Base-by-base conservation (phyloP, 2,797 vertebrate genomes). In the Setipinna tenuifilis region DNA sequence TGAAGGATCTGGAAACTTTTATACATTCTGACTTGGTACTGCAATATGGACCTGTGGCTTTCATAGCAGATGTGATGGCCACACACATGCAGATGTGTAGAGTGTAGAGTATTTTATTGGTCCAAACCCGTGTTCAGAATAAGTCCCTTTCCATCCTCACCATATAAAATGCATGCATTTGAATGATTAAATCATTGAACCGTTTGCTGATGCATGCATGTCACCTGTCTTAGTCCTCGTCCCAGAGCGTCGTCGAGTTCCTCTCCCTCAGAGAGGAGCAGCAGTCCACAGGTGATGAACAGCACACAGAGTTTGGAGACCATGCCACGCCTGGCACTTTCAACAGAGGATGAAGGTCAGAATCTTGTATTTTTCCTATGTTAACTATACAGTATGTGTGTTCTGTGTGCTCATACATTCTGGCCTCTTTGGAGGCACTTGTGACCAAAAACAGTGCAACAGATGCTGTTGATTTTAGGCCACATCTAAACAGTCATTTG, bases 291-390 rank as follows among this genome's bases (percentile, higher is more conserved):
- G 0, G 90, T 95, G 0, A 94, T 96, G 90, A 96, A 94, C 92
- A 96, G 96, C 92, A 96, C 96, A 17, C 95, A 96, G 90, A 97
- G 96, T 93, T 93, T 97, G 3, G 97, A 98, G 90, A 94, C 94
- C 12, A 97, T 97, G 95, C 96, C 97, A 83, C 97, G 95, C 81
- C 96, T 97, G 3, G 95, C 97, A 89, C 96, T 98, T 89, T 95
- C 97, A 0, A 95, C 96, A 0, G 97, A 98, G 86, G 97, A 98
- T 0, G 97, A 98, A 89, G 96, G 95, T n/a, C 93, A 94, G 85
- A 48, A 12, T 0, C 31, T 35, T 21, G 4, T 17, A 31, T 17
- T 6, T 75, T 19, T 41, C 35, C 71, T 44, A 19, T 44, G 2
- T 21, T 2, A 17, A 54, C 50, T 54, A 9, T 54, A 54, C 50